A percentile compares a stretch with the other conserved stretches of the same genome.
These are phyloP conservation scores for Neogobius melanostomus DNA, from an alignment of 2,113 vertebrate genomes.

Conservation along the genomic window DNA sequence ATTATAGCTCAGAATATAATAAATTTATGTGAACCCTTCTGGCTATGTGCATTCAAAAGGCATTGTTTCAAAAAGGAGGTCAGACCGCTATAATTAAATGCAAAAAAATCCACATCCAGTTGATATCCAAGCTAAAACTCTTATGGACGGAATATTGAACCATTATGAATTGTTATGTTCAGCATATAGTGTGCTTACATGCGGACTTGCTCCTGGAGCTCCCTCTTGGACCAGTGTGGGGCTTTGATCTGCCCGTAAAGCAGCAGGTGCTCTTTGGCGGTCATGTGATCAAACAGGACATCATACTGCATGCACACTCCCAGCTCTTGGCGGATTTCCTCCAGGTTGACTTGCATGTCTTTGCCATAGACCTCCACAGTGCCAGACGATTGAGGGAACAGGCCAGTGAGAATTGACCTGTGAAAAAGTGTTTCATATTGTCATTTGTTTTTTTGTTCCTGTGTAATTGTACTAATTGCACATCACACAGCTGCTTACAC, in stretches of 20 bases:
- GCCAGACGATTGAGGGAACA: slow-evolving; percentile 86
- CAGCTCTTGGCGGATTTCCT: slow-evolving; percentile 83
- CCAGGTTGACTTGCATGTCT: slow-evolving; percentile 83
- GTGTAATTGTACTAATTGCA: too few species aligned
- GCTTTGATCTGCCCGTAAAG: slow-evolving; percentile 93
- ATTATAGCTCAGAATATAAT: slow-evolving; percentile 27
- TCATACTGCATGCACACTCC: slow-evolving; percentile 98
- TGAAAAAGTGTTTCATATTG: slow-evolving; percentile 1
- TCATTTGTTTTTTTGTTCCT: background rate
- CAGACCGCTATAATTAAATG: background rate
- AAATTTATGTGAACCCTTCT: background rate
- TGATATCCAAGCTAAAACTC: background rate
- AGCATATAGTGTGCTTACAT: slow-evolving; percentile 71
- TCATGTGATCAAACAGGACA: slow-evolving; percentile 91
- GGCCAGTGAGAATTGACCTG: slow-evolving; percentile 93
- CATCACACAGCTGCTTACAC: too few species aligned
- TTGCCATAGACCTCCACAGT: slow-evolving; percentile 88
- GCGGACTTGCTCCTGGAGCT: slow-evolving; percentile 86
- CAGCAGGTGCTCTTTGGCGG: slow-evolving; percentile 89
- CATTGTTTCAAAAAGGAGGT: background rate
- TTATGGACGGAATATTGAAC: background rate
- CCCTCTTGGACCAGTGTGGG: slow-evolving; percentile 83
- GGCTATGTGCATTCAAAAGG: background rate
- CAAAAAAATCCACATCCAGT: background rate
- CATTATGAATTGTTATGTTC: background rate